A percentile compares a stretch with the other conserved stretches of the same genome.
phyloP scores from a whole-genome alignment of 1,140 invertebrate species.

The Cydia amplana region DNA sequence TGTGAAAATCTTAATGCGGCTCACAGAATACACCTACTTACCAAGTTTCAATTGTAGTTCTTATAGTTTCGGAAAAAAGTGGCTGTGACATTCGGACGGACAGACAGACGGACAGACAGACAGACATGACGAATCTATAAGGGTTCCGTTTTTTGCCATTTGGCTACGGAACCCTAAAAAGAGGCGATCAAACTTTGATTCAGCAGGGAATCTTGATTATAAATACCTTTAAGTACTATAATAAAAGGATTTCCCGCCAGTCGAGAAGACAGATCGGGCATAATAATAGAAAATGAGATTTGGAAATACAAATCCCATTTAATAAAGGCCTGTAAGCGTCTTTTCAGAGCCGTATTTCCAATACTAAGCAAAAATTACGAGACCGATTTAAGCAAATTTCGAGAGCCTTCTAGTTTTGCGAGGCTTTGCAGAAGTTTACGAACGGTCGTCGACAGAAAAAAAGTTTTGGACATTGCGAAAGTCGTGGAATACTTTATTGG shows the following conservation, averaged over 20 bases:
- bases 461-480: slow-evolving; percentile 21
- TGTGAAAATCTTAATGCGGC: too few species aligned
- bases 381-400: slow-evolving; percentile 11
- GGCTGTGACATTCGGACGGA: too few species aligned
- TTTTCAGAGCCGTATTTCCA: slow-evolving; percentile 17
- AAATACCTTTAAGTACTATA: slow-evolving; percentile 24
- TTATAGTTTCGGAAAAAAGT: too few species aligned
- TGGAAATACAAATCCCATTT: slow-evolving; percentile 24
- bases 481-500: slow-evolving; percentile 28
- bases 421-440: slow-evolving; percentile 5
- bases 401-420: slow-evolving; percentile 24
- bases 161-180: too few species aligned
- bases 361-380: slow-evolving; percentile 27
- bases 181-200: neutral
- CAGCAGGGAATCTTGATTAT: slow-evolving; percentile 19
- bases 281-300: slow-evolving; percentile 31
- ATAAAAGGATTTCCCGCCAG: slow-evolving; percentile 29
- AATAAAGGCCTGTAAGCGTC: slow-evolving; percentile 19
- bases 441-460: slow-evolving; percentile 22
- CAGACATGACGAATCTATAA: too few species aligned
- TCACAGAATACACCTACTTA: too few species aligned
- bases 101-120: too few species aligned
- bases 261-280: slow-evolving; percentile 15
- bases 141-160: too few species aligned
- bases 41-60: too few species aligned